Evolutionary conservation across 1,140 invertebrate genomes (phyloP), one percentile per base, ranked within the genome.

Genomic region (Temnothorax longispinosus): DNA sequence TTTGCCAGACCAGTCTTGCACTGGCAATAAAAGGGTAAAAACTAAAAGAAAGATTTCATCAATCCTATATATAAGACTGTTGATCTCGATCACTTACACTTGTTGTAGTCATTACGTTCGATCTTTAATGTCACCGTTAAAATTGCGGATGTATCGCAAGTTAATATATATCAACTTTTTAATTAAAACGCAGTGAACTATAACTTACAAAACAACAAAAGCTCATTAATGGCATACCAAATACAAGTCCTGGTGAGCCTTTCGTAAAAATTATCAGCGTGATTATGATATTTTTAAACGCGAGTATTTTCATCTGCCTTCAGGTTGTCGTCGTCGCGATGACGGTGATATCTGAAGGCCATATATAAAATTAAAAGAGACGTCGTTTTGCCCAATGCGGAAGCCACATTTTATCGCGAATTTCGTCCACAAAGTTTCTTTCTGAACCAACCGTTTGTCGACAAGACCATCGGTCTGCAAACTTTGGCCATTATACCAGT

Each of bases 51-150:
- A 60, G 47, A 72, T 58, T 4, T 58, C 69, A 74, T 74, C 54
- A 15, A 44, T 60, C 54, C 92, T 93, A 94, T 93, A 94, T 91
- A 94, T 91, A 94, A 93, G 91, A 88, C 77, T 72, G 89, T 88
- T 7, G 54, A 78, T 58, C 32, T 18, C 13, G 18, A 35, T 72
- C 65, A 72, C 67, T 54, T 35, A 58, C 52, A 58, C 52, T 82
- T 47, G 11, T 60, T 38, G 47, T 11, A 38, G 38, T 21, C 21
- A 56, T 21, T 71, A 44, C 21, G 47, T 44, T 69, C 47, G 15
- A 71, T 71, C n/a, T 44, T 74, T 2, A 60, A 56, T 13, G 8
- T 21, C 18, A 13, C 44, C 8, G 10, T 27, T 18, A 21, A 67
- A 27, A 52, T 15, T 13, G 35, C 27, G 8, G 13, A 27, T 27